Percentiles rank a stretch among this genome's conserved stretches.
Conservation (phyloP, 2,888 invertebrate species). For the Labia minor region DNA sequence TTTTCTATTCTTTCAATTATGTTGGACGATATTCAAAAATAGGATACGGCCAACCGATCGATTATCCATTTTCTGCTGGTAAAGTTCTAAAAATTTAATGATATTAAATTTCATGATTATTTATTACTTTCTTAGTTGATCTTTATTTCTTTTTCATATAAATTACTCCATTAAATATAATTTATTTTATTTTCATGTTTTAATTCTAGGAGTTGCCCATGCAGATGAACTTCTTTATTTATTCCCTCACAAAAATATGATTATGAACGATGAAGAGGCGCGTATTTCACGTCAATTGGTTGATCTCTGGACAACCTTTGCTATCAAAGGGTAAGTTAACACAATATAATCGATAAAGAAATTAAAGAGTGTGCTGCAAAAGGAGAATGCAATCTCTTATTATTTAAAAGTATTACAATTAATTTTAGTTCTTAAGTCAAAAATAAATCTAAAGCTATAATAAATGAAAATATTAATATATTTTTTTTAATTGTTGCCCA, state of each 20-base stretch:
- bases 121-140: no score
- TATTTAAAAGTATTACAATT: no score
- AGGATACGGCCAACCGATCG: constrained; percentile 36
- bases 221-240: constrained; percentile 50
- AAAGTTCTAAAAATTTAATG: not conserved
- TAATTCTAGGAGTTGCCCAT: constrained; percentile 15
- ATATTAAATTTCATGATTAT: no score
- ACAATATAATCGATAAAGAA: no score
- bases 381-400: no score
- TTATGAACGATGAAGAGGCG: constrained; percentile 34
- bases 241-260: constrained; percentile 38
- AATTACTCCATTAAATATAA: no score
- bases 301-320: constrained; percentile 38
- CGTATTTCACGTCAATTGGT: constrained; percentile 32
- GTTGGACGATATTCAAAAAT: constrained; percentile 34
- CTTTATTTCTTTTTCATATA: no score
- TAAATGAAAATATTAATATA: constrained; percentile 25
- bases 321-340: constrained; percentile 33
- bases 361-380: no score
- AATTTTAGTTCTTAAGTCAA: no score
- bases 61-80: constrained; percentile 40
- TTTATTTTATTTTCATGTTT: no score
- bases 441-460: no score
- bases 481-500: not conserved
- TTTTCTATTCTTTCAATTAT: constrained; percentile 42